These are phyloP conservation scores for Trochalopteron elliotii DNA, from an alignment of 2,113 vertebrate species.

Conservation along the genomic window DNA sequence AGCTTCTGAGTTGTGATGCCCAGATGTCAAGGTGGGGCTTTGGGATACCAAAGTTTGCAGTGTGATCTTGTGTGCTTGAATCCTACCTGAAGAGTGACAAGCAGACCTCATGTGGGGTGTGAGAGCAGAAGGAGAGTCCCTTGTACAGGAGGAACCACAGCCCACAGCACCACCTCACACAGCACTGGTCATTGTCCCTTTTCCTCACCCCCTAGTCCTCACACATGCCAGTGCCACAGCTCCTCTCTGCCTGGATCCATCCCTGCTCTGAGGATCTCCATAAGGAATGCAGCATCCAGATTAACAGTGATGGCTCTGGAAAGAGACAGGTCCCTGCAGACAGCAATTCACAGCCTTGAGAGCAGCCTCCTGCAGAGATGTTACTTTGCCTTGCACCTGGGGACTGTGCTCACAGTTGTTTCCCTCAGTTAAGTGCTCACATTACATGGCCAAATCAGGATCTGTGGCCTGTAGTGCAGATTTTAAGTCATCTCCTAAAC, in stretches of 20 bases:
- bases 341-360: accelerated
- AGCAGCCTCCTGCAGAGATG: accelerated
- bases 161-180: not conserved
- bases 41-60: not conserved
- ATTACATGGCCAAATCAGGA: not conserved
- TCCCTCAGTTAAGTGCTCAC: not conserved
- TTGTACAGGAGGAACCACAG: not conserved
- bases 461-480: not conserved
- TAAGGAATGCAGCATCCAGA: not conserved
- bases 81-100: not conserved
- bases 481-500: not conserved
- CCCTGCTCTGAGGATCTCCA: not conserved
- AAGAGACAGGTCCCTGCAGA: not conserved
- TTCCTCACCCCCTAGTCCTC: accelerated
- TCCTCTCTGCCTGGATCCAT: not conserved
- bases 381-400: not conserved
- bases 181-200: not conserved
- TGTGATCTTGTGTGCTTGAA: not conserved
- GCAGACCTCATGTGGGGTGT: not conserved
- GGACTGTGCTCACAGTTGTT: not conserved
- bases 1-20: not conserved
- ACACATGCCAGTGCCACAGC: accelerated
- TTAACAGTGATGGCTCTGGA: not conserved
- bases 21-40: not conserved
- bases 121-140: not conserved